Conservation (phyloP, 2,113 vertebrate species). For the Gorsachius goisagi region DNA sequence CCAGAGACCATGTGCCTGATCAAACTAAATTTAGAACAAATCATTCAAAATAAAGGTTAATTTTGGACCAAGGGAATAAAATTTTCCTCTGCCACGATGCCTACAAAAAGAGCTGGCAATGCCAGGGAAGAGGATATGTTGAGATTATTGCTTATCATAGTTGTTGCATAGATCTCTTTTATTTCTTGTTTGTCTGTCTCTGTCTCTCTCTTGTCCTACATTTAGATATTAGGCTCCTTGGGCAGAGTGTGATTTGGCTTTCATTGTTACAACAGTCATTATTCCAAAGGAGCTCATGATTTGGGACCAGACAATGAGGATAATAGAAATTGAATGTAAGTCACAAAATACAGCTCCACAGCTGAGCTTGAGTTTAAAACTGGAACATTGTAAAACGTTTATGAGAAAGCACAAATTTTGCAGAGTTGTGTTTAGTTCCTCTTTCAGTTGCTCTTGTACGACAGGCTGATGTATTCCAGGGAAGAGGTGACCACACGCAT, state of each 20-base stretch:
- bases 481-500: neutral
- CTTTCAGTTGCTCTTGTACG: neutral
- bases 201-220: neutral
- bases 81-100: neutral
- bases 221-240: neutral
- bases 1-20: neutral
- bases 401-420: neutral
- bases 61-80: neutral
- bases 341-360: neutral
- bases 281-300: neutral
- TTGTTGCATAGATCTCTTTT: neutral
- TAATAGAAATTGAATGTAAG: neutral
- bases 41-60: neutral
- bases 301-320: neutral
- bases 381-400: neutral
- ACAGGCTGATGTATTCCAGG: neutral
- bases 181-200: conserved; percentile 8
- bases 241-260: neutral
- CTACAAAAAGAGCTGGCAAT: neutral
- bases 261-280: neutral
- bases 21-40: conserved; percentile 12
- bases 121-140: neutral
- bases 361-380: neutral
- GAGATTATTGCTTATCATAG: neutral
- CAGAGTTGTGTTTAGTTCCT: neutral